Percentiles rank a stretch among this genome's conserved stretches.
phyloP scores from a whole-genome alignment of 2,888 invertebrate genomes.

The Eristalinus sepulchralis region DNA sequence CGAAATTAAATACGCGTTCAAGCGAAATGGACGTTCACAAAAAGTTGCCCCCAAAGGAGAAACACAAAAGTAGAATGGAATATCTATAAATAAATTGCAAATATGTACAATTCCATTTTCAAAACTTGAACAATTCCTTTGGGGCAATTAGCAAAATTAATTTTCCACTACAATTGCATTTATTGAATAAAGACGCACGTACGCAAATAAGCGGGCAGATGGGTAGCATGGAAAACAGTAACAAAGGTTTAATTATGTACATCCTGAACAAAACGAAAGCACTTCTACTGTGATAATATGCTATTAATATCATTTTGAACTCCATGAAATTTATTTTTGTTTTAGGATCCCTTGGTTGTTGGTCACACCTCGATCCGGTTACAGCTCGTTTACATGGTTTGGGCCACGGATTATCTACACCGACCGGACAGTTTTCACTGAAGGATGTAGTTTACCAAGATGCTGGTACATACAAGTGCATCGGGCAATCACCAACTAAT shows the following conservation, averaged over 20 bases:
- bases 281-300: neutral
- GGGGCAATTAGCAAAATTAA: slow-evolving; percentile 24
- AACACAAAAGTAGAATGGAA: neutral
- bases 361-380: slow-evolving; percentile 83
- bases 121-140: neutral
- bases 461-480: slow-evolving; percentile 89
- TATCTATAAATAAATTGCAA: neutral
- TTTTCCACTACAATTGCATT: slow-evolving; percentile 36
- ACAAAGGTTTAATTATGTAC: neutral
- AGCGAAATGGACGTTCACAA: neutral
- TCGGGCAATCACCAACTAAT: slow-evolving; percentile 81
- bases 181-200: neutral
- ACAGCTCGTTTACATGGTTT: slow-evolving; percentile 83
- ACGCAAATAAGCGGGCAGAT: neutral
- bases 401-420: slow-evolving; percentile 82
- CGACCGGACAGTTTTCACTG: slow-evolving; percentile 84
- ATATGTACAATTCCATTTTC: slow-evolving; percentile 1
- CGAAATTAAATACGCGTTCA: slow-evolving; percentile 18
- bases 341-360: slow-evolving; percentile 84
- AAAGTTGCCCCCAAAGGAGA: neutral
- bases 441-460: slow-evolving; percentile 89
- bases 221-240: neutral
- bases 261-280: neutral
- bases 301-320: slow-evolving; percentile 22
- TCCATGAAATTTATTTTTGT: slow-evolving; percentile 43